Base-by-base conservation (phyloP, 2,797 vertebrate genomes). In the Fratercula arctica region DNA sequence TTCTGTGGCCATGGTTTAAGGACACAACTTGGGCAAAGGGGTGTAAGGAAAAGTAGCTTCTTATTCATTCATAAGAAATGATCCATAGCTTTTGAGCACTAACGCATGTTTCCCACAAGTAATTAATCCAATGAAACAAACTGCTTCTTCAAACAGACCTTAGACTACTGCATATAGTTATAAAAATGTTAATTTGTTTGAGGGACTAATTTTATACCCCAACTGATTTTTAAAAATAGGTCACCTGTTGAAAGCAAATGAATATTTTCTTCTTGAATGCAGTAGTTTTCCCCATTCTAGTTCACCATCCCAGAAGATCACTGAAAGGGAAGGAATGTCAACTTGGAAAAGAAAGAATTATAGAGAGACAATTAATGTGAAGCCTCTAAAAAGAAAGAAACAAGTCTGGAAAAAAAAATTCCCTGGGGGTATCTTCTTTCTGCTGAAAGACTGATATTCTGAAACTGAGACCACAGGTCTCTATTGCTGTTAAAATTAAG, bases 381-480 rank as follows among this genome's bases (percentile, higher is more conserved):
- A 37, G 60, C 35, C 60, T 61, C 35, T 37, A 39, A 61, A 61
- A 61, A 61, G 16, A 39, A 39, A 61, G 7, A 43, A 90, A 48
- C 0, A n/a, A 50, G 2, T 46, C 1, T 2, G 6, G 6, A n/a
- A 8, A 10, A 31, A 33, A 56, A 50, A 25, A 13, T 72, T 3
- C 24, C 5, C 37, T 43, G 2, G 5, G 9, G 29, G 46, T 61
- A 67, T 50, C 21, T 3, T 29, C 21, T 63, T 72, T 70, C 45
- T 88, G 4, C 17, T 75, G 33, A 66, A 93, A 88, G 78, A 39
- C 8, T 51, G 4, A 13, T 72, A 19, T 66, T 66, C 59, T 33
- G 28, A 88, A 85, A 37, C 10, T 23, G 14, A 64, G 17, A 45
- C 3, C 1, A 0, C 5, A 87, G 10, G 9, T 72, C n/a, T 80